These are phyloP conservation scores for Gorsachius goisagi DNA, from an alignment of 2,113 vertebrate genomes.

Conservation along the genomic window DNA sequence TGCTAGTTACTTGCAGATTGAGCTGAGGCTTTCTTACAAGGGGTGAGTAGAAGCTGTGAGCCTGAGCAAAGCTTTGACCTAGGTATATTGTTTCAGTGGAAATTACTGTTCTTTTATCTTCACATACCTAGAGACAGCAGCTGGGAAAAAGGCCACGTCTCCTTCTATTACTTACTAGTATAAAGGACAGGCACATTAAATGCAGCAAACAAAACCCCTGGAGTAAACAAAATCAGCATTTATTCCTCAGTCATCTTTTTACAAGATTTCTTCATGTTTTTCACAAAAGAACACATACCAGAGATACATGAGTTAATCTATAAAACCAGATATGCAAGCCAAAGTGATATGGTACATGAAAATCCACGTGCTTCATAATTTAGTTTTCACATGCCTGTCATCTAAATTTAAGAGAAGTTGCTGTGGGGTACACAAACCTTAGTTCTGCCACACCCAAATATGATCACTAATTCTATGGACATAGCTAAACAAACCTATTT, in stretches of 20 bases:
- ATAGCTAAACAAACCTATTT: not conserved
- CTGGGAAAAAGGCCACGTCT: not conserved
- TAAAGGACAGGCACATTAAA: not conserved
- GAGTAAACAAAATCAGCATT: conserved; percentile 62
- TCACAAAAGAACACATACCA: conserved; percentile 16
- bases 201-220: conserved; percentile 13
- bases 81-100: not conserved
- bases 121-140: not conserved
- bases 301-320: conserved; percentile 10
- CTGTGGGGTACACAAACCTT: not conserved
- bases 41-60: not conserved
- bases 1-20: not conserved
- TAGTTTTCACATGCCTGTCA: not conserved
- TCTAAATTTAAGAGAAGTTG: not conserved
- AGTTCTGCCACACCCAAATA: not conserved
- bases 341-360: not conserved
- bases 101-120: not conserved
- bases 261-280: not conserved
- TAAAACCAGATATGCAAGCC: not conserved
- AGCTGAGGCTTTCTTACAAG: not conserved
- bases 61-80: accelerated
- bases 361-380: not conserved
- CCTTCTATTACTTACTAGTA: not conserved
- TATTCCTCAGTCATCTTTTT: conserved; percentile 56
- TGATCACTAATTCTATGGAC: not conserved